Conservation (phyloP, 2,797 vertebrate species). For the Hydrocynus forskahlii region DNA sequence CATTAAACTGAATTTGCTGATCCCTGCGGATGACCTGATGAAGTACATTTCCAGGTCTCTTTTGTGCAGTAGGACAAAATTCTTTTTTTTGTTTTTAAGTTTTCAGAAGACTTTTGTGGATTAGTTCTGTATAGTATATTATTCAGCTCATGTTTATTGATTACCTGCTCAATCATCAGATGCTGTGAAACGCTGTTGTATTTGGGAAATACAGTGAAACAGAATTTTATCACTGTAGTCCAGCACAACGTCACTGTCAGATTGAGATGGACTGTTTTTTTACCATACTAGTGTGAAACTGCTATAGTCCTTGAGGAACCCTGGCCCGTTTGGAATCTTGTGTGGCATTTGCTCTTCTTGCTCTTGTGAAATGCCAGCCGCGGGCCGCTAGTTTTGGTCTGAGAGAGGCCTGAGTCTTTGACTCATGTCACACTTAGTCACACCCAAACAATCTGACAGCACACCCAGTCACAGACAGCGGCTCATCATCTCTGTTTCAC, state of each 20-base stretch:
- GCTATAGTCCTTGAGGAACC: neutral
- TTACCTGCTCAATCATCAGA: neutral
- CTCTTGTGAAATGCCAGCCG: conserved; percentile 29
- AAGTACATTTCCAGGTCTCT: no score
- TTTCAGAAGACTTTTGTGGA: no score
- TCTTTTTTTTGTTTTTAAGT: no score
- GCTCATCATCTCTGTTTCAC: conserved; percentile 28
- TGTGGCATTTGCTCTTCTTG: conserved; percentile 4
- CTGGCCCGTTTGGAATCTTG: neutral
- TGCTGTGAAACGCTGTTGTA: neutral
- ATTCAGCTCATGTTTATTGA: no score
- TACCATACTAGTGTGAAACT: conserved; percentile 7
- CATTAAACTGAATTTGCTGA: no score
- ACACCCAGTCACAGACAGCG: neutral
- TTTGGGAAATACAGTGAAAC: neutral
- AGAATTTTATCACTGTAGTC: neutral
- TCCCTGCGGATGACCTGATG: no score
- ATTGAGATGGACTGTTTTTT: conserved; percentile 19
- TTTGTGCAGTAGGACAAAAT: no score
- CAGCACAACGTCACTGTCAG: neutral
- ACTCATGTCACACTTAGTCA: conserved; percentile 49
- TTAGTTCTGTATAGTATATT: no score
- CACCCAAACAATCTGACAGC: conserved; percentile 30
- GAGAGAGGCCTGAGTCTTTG: conserved; percentile 21
- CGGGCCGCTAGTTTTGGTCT: conserved; percentile 26